phyloP scores from a whole-genome alignment of 2,113 vertebrate species.

The Ramphastos sulfuratus region DNA sequence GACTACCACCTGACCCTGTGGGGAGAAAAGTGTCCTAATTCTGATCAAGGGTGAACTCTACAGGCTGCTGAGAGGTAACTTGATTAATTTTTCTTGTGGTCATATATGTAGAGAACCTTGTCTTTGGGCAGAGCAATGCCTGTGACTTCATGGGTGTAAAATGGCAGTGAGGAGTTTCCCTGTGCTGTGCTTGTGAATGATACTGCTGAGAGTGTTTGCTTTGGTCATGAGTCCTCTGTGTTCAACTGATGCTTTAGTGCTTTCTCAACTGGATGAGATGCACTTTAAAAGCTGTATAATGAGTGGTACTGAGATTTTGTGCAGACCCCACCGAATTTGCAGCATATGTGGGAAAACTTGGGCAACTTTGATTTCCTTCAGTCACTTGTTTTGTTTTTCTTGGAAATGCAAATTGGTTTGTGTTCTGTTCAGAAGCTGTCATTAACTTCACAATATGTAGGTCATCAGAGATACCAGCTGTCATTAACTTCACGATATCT shows the following conservation, averaged over 20 bases:
- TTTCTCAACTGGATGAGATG: background rate
- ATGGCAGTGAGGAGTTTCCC: background rate
- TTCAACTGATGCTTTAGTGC: background rate
- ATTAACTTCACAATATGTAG: background rate
- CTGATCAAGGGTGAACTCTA: background rate
- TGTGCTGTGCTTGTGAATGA: background rate
- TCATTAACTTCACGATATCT: background rate
- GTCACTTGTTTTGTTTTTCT: background rate
- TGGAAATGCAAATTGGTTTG: background rate
- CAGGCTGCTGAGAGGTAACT: background rate
- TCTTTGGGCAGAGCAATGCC: background rate
- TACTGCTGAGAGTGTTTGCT: background rate
- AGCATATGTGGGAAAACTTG: background rate
- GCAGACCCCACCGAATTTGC: conserved; percentile 19
- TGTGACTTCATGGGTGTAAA: background rate
- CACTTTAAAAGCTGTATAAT: conserved; percentile 22
- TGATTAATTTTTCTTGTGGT: background rate
- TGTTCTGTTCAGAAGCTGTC: background rate
- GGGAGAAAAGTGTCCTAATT: background rate
- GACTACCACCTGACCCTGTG: background rate
- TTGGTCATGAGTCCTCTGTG: background rate
- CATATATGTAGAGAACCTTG: background rate
- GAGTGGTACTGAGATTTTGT: background rate
- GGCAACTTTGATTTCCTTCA: background rate
- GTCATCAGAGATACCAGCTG: conserved; percentile 32